These are phyloP conservation scores for Catocala nupta DNA, from an alignment of 2,888 invertebrate genomes.

Conservation along the genomic window DNA sequence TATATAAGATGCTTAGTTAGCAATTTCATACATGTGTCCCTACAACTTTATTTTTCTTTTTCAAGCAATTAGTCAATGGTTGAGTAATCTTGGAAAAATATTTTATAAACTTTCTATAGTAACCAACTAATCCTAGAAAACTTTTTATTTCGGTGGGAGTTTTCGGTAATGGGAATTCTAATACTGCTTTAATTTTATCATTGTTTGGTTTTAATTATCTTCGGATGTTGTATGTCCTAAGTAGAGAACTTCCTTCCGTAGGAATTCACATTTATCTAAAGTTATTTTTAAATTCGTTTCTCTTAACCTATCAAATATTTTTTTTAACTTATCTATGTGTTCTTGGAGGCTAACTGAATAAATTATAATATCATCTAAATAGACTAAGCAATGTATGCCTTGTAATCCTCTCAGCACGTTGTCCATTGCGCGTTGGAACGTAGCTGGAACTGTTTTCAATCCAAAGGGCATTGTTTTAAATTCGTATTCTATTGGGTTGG, in stretches of 20 bases:
- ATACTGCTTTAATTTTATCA: conserved; percentile 3
- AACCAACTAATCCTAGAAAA: conserved; percentile 10
- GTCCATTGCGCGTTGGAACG: conserved; percentile 62
- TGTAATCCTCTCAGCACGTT: conserved; percentile 58
- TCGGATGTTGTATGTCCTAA: not conserved
- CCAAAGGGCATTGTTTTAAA: conserved; percentile 51
- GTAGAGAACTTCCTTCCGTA: not conserved
- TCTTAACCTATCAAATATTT: conserved; percentile 3
- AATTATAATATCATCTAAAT: conserved; percentile 63
- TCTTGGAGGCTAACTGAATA: conserved; percentile 37
- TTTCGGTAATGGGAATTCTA: conserved; percentile 8
- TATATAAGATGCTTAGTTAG: too few species aligned
- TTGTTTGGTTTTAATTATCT: not conserved
- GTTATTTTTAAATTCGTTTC: not conserved
- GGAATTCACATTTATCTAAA: not conserved
- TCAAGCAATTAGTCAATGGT: conserved; percentile 12
- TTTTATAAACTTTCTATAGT: not conserved
- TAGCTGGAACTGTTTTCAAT: too few species aligned
- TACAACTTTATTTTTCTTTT: conserved; percentile 14
- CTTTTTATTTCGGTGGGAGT: conserved; percentile 13
- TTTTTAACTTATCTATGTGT: not conserved
- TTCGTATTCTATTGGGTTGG: conserved; percentile 38
- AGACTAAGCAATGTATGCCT: conserved; percentile 58
- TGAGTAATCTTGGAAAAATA: conserved; percentile 15
- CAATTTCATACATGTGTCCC: too few species aligned